Percentiles rank a stretch among this genome's conserved stretches.
phyloP scores from a whole-genome alignment of 2,888 invertebrate genomes.

The Hydroisotoma schaefferi region DNA sequence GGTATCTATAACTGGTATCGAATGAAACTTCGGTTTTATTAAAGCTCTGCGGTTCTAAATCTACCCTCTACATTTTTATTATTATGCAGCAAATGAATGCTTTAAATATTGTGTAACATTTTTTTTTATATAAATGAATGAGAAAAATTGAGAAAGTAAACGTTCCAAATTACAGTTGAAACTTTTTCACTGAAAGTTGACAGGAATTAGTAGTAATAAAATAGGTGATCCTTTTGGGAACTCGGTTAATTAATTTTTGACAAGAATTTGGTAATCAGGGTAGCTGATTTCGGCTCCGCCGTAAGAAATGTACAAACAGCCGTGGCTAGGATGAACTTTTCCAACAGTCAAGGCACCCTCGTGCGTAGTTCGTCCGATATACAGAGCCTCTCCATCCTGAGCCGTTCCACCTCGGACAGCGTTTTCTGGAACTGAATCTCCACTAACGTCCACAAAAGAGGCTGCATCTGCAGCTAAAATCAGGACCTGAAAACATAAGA shows the following conservation, averaged over 20 bases:
- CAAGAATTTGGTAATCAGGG: conserved; percentile 75
- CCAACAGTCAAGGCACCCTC: conserved; percentile 73
- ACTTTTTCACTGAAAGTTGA: too few relatives aligned
- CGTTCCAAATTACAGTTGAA: too few relatives aligned
- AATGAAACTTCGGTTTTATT: too few relatives aligned
- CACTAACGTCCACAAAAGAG: conserved; percentile 66
- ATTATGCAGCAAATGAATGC: too few relatives aligned
- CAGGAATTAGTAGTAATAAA: too few relatives aligned
- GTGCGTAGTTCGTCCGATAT: conserved; percentile 71
- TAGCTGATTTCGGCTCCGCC: conserved; percentile 63
- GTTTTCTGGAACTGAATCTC: conserved; percentile 67
- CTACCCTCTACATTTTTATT: too few relatives aligned
- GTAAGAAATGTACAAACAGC: conserved; percentile 67
- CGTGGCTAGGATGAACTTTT: conserved; percentile 79
- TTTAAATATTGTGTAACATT: too few relatives aligned
- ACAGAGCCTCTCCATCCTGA: conserved; percentile 68
- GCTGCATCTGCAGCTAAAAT: conserved; percentile 55
- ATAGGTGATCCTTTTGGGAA: too few relatives aligned
- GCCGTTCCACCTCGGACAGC: conserved; percentile 67
- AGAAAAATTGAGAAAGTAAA: too few relatives aligned
- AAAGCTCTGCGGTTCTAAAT: too few relatives aligned
- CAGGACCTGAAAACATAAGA: conserved; percentile 35
- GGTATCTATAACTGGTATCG: too few relatives aligned
- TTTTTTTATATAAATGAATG: too few relatives aligned
- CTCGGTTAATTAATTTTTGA: conserved; percentile 49